phyloP scores from a whole-genome alignment of 2,113 vertebrate genomes.

The Marmota flaviventris region DNA sequence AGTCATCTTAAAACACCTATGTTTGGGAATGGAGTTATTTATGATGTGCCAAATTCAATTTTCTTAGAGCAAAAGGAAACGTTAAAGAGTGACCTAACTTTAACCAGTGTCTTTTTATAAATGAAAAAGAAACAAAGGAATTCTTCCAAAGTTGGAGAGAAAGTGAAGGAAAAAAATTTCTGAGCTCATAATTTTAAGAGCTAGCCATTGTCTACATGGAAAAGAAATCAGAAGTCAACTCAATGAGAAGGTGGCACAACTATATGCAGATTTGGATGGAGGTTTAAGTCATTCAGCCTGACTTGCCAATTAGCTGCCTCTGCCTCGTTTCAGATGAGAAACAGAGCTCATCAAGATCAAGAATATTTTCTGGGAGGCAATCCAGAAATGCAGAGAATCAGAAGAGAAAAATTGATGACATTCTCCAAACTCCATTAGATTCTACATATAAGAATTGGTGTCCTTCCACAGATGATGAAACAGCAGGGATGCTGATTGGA shows the following conservation, averaged over 20 bases:
- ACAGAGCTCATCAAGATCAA: conserved; percentile 95
- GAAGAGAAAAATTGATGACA: conserved; percentile 91
- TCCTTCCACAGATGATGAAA: conserved; percentile 91
- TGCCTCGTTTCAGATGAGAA: conserved; percentile 98
- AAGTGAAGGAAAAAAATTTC: conserved; percentile 92
- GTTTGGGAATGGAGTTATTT: conserved; percentile 97
- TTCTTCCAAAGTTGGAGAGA: conserved; percentile 98
- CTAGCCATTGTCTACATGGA: conserved; percentile 97
- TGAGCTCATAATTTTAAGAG: conserved; percentile 98
- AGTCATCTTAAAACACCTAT: conserved; percentile 95
- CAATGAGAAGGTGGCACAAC: conserved; percentile 94
- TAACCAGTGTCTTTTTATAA: conserved; percentile 92
- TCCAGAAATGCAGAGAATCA: conserved; percentile 94
- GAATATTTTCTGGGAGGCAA: conserved; percentile 95
- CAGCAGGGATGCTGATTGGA: conserved; percentile 96
- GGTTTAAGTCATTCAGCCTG: conserved; percentile 96
- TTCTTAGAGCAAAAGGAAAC: conserved; percentile 99
- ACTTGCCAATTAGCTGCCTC: conserved; percentile 98
- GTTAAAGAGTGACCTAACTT: conserved; percentile 96
- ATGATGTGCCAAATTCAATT: conserved; percentile 94
- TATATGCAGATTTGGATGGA: conserved; percentile 97
- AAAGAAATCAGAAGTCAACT: conserved; percentile 95
- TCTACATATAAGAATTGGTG: conserved; percentile 95
- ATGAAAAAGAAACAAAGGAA: conserved; percentile 95
- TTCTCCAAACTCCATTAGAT: conserved; percentile 97